Percentiles rank a stretch among this genome's conserved stretches.
phyloP scores from a whole-genome alignment of 1,140 invertebrate species.

The Zaprionus ghesquierei region DNA sequence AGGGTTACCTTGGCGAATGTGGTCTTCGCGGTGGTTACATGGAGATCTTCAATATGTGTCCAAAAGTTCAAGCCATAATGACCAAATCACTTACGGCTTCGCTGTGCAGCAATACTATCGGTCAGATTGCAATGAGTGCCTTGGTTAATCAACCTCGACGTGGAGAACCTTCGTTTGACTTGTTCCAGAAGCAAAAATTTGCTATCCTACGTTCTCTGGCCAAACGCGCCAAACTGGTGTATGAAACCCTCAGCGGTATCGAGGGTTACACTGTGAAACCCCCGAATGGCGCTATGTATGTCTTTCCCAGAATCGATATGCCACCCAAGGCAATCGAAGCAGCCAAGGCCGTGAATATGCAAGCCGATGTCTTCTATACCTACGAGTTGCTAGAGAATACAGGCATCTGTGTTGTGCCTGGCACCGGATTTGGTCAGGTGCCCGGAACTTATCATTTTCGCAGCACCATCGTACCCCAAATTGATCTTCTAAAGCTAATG shows the following conservation, averaged over 20 bases:
- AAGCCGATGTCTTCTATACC: slow-evolving; percentile 96
- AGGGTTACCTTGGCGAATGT: slow-evolving; percentile 92
- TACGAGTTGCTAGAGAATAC: slow-evolving; percentile 96
- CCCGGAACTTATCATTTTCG: slow-evolving; percentile 98
- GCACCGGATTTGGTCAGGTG: slow-evolving; percentile 96
- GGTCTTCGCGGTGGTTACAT: slow-evolving; percentile 97
- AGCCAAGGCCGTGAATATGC: slow-evolving; percentile 88
- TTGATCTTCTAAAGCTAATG: slow-evolving; percentile 92
- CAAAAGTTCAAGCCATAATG: slow-evolving; percentile 92
- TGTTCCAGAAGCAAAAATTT: slow-evolving; percentile 90
- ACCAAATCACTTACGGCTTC: slow-evolving; percentile 96
- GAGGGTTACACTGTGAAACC: slow-evolving; percentile 94
- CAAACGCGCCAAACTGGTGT: slow-evolving; percentile 91
- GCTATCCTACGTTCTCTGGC: slow-evolving; percentile 91
- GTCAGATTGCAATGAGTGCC: slow-evolving; percentile 91
- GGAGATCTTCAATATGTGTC: slow-evolving; percentile 94
- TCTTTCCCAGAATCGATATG: slow-evolving; percentile 92
- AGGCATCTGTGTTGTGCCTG: slow-evolving; percentile 94
- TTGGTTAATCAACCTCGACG: slow-evolving; percentile 90
- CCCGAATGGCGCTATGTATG: slow-evolving; percentile 99
- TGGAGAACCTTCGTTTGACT: slow-evolving; percentile 92
- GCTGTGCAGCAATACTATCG: slow-evolving; percentile 94
- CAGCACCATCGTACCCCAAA: slow-evolving; percentile 95
- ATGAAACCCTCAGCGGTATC: slow-evolving; percentile 95
- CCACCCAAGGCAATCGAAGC: slow-evolving; percentile 91